Percentiles rank a stretch among this genome's conserved stretches.
These are phyloP conservation scores for Ophion ventricosus DNA, from an alignment of 2,888 invertebrate species.

Conservation along the genomic window DNA sequence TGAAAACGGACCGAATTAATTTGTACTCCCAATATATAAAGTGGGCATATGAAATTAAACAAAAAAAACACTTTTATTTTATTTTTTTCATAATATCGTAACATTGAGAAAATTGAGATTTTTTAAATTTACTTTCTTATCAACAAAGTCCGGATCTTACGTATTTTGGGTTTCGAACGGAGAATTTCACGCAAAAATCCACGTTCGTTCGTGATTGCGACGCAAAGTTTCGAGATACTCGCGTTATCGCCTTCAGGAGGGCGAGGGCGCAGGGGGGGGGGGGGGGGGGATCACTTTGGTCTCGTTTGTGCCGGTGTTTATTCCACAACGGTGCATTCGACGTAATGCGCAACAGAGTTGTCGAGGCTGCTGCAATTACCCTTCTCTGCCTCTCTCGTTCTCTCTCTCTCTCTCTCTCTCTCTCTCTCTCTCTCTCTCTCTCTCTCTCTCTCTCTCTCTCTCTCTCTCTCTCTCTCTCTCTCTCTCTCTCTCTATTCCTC, in stretches of 20 bases:
- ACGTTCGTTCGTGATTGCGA: neutral
- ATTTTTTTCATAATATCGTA: neutral
- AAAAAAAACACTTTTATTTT: too few relatives aligned
- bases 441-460: neutral
- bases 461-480: neutral
- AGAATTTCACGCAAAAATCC: neutral
- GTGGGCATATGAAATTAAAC: too few relatives aligned
- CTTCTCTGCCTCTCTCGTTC: too few relatives aligned
- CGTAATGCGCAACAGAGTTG: conserved; percentile 32
- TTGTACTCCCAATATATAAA: too few relatives aligned
- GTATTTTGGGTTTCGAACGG: neutral
- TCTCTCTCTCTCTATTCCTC: neutral
- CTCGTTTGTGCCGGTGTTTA: conserved; percentile 25
- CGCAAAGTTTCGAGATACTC: too few relatives aligned
- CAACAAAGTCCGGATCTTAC: neutral
- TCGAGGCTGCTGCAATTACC: conserved; percentile 41
- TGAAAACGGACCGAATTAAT: too few relatives aligned
- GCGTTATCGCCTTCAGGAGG: too few relatives aligned
- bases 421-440: neutral
- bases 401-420: neutral
- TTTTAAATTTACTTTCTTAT: neutral
- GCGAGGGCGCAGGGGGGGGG: too few relatives aligned
- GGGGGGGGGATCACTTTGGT: conserved; percentile 13
- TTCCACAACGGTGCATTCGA: conserved; percentile 46
- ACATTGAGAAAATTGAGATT: too few relatives aligned